Base-by-base conservation (phyloP, 2,113 vertebrate genomes). In the Oenanthe oenanthe region DNA sequence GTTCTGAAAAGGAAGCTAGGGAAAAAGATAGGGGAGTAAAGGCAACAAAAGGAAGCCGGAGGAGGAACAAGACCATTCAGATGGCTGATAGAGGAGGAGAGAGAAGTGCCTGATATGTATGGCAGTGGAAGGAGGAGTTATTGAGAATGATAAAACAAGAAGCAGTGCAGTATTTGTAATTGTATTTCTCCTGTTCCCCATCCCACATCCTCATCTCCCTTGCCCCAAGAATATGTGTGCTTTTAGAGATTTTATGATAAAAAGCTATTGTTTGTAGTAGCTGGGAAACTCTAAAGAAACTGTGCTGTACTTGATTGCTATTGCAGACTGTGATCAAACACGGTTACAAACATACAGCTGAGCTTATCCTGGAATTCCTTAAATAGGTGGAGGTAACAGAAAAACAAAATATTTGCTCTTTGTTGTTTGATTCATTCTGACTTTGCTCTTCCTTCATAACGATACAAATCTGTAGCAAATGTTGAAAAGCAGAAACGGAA, bases 121-220 rank as follows among this genome's bases (percentile, higher is more conserved):
- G 15, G 21, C 22, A 54, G 17, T 43, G 53, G 28, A 91, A 70
- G 22, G 17, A 70, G 11, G 18, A 62, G 63, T 84, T 86, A 34
- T 0, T 60, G 54, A 36, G 36, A 73, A 54, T 50, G 25, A 76
- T 31, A 57, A 70, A 78, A 51, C 4, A 82, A 31, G 48, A 21
- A 17, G 13, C 7, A 28, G 10, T 2, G 1, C 12, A 2, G 0
- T 60, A 14, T 1, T 5, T 72, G 22, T 34, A 5, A 0, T 25
- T 32, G 3, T n/a, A 28, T 54, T 67, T 12, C 16, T 47, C 9
- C 24, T 47, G 2, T 38, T 34, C 8, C 34, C 4, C 16, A 38
- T 50, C 3, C 18, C 9, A 8, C 9, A n/a, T 36, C 11, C 36
- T 57, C 36, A 15, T 45, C 51, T 31, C 17, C 5, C 3, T 6